These are phyloP conservation scores for Heliconius nattereri DNA, from an alignment of 1,140 invertebrate genomes.

Conservation along the genomic window DNA sequence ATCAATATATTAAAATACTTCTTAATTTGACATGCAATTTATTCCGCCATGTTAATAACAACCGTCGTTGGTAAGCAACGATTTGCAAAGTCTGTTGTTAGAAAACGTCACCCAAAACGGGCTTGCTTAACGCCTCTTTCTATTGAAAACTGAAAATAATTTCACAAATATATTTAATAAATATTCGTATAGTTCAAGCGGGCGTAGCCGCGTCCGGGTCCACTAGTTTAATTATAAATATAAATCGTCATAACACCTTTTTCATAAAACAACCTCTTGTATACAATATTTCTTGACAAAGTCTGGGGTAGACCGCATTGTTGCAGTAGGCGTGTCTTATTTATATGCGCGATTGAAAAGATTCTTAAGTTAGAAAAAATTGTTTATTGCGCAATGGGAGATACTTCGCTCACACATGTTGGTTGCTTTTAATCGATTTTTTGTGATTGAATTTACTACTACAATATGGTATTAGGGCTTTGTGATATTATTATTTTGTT, in stretches of 20 bases:
- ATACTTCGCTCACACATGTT: slow-evolving; percentile 12
- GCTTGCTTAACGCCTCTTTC: too few relatives aligned
- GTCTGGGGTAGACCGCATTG: not conserved
- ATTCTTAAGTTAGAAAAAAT: slow-evolving; percentile 38
- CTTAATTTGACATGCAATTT: too few relatives aligned
- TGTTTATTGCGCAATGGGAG: slow-evolving; percentile 16
- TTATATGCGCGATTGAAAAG: slow-evolving; percentile 58
- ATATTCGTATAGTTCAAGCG: too few relatives aligned
- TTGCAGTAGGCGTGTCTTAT: slow-evolving; percentile 65
- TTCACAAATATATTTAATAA: too few relatives aligned
- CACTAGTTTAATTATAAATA: slow-evolving; percentile 6
- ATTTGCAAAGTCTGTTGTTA: too few relatives aligned
- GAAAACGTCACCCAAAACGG: too few relatives aligned
- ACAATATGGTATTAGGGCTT: not conserved
- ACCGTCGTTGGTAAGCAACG: too few relatives aligned
- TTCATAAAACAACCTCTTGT: not conserved
- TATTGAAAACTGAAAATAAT: too few relatives aligned
- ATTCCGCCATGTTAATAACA: too few relatives aligned
- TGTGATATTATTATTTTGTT: not conserved
- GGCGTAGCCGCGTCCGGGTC: too few relatives aligned
- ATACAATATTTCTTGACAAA: not conserved
- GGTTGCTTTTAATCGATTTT: not conserved
- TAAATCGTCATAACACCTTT: slow-evolving; percentile 12
- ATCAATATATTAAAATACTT: too few relatives aligned
- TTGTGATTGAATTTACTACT: not conserved